These are phyloP conservation scores for Folsomia manolachei DNA, from an alignment of 2,888 invertebrate genomes.

Conservation along the genomic window DNA sequence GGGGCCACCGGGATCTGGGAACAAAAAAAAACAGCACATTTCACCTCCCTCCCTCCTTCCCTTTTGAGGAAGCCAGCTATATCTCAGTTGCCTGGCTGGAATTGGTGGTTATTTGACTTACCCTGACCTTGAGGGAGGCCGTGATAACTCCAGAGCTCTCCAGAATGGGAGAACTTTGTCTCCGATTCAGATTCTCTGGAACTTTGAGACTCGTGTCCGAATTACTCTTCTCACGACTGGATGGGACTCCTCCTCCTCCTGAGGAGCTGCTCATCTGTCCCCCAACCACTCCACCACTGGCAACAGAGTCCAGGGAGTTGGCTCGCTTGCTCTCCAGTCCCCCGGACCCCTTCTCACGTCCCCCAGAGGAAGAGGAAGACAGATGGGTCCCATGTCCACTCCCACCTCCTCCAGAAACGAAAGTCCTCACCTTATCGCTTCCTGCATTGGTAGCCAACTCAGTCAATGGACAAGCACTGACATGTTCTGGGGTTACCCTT, in stretches of 20 bases:
- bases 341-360: no score
- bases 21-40: neutral
- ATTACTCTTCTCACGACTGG: conserved; percentile 49
- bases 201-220: conserved; percentile 48
- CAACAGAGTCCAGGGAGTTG: conserved; percentile 48
- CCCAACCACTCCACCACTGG: conserved; percentile 29
- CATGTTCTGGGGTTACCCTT: neutral
- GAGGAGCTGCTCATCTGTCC: conserved; percentile 11
- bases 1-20: conserved; percentile 67
- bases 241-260: conserved; percentile 53
- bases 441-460: conserved; percentile 20
- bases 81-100: no score
- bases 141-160: conserved; percentile 64
- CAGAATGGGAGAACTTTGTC: conserved; percentile 51
- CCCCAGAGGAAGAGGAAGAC: no score
- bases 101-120: no score
- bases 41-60: neutral
- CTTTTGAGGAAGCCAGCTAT: no score
- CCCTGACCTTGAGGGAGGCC: conserved; percentile 65
- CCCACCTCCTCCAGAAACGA: conserved; percentile 15
- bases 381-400: conserved; percentile 23
- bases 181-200: conserved; percentile 44
- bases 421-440: conserved; percentile 43
- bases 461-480: neutral
- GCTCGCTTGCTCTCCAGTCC: conserved; percentile 42